Conservation (phyloP, 2,797 vertebrate species). For the Helarctos malayanus region DNA sequence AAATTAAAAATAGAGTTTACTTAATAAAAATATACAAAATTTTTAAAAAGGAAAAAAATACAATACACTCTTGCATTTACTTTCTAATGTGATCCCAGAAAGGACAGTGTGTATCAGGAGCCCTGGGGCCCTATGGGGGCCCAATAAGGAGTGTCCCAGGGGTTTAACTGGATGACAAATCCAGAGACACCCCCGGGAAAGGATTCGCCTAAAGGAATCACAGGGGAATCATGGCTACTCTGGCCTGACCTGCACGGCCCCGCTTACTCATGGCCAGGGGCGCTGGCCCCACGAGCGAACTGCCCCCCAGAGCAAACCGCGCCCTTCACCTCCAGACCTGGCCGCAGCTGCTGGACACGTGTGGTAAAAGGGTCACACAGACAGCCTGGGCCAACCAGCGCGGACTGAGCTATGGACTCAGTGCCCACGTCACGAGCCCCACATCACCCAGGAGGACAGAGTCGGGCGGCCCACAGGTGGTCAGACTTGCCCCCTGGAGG, state of each 20-base stretch:
- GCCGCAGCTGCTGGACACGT: neutral
- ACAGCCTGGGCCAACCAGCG: accelerated
- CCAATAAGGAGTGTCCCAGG: neutral
- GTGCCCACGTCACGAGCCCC: neutral
- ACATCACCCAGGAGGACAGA: neutral
- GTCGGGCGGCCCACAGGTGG: accelerated
- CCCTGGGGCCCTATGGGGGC: accelerated
- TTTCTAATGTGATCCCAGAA: accelerated
- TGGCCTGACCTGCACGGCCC: accelerated
- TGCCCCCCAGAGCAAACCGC: neutral
- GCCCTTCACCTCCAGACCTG: neutral
- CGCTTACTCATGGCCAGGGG: neutral
- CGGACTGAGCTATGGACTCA: accelerated
- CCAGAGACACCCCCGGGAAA: neutral
- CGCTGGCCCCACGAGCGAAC: neutral
- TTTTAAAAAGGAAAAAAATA: neutral
- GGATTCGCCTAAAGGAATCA: accelerated
- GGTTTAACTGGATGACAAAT: accelerated
- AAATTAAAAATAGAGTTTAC: too few species aligned
- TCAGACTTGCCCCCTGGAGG: neutral
- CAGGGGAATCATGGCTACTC: too few species aligned
- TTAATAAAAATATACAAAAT: too few species aligned
- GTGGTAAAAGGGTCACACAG: accelerated
- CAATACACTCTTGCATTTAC: too few species aligned
- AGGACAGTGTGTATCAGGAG: neutral